These are phyloP conservation scores for Physocephala rufipes DNA, from an alignment of 2,888 invertebrate genomes.

Conservation along the genomic window DNA sequence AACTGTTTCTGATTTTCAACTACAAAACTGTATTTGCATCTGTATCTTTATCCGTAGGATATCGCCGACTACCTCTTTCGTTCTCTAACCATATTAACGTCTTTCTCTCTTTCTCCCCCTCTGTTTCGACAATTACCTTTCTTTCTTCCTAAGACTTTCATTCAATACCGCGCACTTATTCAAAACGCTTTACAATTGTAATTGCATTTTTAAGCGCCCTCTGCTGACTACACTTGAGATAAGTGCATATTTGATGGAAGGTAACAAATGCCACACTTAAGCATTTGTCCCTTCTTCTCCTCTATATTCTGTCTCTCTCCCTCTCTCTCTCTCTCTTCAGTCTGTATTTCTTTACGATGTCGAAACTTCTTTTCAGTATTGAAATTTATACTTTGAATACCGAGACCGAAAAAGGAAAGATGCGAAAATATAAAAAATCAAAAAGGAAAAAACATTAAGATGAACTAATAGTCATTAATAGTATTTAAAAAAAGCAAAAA, in stretches of 20 bases:
- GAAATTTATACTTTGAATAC: too few relatives aligned
- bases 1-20: too few relatives aligned
- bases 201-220: conserved; percentile 28
- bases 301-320: conserved; percentile 6
- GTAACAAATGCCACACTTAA: conserved; percentile 21
- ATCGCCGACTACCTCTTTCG: neutral
- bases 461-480: too few relatives aligned
- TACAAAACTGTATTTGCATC: too few relatives aligned
- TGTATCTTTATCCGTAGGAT: too few relatives aligned
- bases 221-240: conserved; percentile 33
- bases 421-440: too few relatives aligned
- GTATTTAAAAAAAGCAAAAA: too few relatives aligned
- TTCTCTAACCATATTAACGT: neutral
- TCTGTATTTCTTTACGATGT: too few relatives aligned
- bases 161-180: conserved; percentile 1
- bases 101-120: neutral
- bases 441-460: too few relatives aligned
- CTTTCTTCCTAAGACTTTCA: neutral
- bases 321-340: neutral
- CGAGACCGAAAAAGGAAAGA: too few relatives aligned
- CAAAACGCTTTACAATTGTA: conserved; percentile 11
- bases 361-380: too few relatives aligned
- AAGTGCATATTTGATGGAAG: conserved; percentile 33
- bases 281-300: too few relatives aligned
- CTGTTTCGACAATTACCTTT: neutral